phyloP scores from a whole-genome alignment of 2,113 vertebrate species.

The Origma solitaria region DNA sequence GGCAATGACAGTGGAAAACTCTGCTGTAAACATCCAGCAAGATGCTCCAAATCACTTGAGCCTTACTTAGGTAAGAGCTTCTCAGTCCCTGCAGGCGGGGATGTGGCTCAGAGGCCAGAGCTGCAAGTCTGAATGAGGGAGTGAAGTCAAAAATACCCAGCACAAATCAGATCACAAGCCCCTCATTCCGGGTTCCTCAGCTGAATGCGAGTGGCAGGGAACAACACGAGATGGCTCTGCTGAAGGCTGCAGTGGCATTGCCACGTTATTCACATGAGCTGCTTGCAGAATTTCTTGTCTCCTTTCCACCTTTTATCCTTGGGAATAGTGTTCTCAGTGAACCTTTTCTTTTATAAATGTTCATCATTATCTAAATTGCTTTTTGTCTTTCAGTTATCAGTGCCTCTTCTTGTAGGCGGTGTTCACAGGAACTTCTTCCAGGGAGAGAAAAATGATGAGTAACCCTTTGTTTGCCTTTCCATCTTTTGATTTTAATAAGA shows the following conservation, averaged over 20 bases:
- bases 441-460: slow-evolving; percentile 3
- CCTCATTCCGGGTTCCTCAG: neutral
- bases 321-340: neutral
- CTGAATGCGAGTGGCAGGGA: neutral
- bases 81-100: neutral
- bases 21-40: neutral
- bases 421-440: slow-evolving; percentile 4
- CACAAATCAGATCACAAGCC: neutral
- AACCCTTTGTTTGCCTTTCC: slow-evolving; percentile 18
- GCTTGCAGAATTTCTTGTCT: neutral
- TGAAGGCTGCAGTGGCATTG: neutral
- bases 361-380: slow-evolving; percentile 16
- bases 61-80: neutral
- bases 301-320: neutral
- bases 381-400: neutral
- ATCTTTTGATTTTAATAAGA: slow-evolving; percentile 53
- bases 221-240: neutral
- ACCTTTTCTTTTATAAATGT: slow-evolving; percentile 12
- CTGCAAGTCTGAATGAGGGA: neutral
- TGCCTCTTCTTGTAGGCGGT: neutral
- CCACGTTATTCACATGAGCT: neutral
- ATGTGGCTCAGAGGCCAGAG: neutral
- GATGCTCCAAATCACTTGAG: neutral
- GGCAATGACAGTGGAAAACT: neutral
- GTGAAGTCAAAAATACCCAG: neutral